A percentile compares a stretch with the other conserved stretches of the same genome.
These are phyloP conservation scores for Microlaimidae sp. DNA, from an alignment of 2,888 invertebrate species.

Conservation along the genomic window DNA sequence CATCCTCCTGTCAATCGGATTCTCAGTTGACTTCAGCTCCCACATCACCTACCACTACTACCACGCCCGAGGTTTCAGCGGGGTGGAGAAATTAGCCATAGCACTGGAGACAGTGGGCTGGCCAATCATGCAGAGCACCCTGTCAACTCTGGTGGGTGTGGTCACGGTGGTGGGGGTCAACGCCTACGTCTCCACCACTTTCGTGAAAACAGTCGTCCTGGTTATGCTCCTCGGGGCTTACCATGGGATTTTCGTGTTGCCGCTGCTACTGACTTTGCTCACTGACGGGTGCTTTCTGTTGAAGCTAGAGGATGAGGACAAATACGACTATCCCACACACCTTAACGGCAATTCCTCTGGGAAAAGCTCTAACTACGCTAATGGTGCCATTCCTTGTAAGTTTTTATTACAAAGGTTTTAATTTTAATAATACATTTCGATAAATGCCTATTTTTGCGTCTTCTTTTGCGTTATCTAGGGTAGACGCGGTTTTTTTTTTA, in stretches of 20 bases:
- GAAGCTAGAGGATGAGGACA: too few species aligned
- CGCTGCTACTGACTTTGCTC: conserved; percentile 8
- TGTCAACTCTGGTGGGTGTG: conserved; percentile 14
- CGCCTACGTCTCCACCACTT: conserved; percentile 12
- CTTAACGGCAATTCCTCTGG: too few species aligned
- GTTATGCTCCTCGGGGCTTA: conserved; percentile 14
- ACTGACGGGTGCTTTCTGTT: background rate
- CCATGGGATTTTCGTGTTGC: conserved; percentile 14
- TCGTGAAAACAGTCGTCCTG: conserved; percentile 14
- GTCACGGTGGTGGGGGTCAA: conserved; percentile 9
- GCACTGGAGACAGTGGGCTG: conserved; percentile 12
- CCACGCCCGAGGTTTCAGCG: background rate
- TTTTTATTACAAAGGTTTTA: too few species aligned
- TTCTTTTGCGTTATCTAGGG: too few species aligned
- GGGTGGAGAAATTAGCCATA: background rate
- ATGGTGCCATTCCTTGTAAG: too few species aligned
- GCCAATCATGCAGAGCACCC: conserved; percentile 14
- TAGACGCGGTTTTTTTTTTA: too few species aligned
- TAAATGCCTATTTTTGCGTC: too few species aligned
- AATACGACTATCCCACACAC: too few species aligned
- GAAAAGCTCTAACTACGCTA: too few species aligned
- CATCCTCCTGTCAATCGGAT: conserved; percentile 16
- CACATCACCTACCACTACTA: conserved; percentile 15
- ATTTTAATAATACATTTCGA: too few species aligned
- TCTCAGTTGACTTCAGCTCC: conserved; percentile 16